Percentiles rank a stretch among this genome's conserved stretches.
Evolutionary conservation across 2,888 invertebrate genomes (phyloP).

Genomic region (Unio delphinus): DNA sequence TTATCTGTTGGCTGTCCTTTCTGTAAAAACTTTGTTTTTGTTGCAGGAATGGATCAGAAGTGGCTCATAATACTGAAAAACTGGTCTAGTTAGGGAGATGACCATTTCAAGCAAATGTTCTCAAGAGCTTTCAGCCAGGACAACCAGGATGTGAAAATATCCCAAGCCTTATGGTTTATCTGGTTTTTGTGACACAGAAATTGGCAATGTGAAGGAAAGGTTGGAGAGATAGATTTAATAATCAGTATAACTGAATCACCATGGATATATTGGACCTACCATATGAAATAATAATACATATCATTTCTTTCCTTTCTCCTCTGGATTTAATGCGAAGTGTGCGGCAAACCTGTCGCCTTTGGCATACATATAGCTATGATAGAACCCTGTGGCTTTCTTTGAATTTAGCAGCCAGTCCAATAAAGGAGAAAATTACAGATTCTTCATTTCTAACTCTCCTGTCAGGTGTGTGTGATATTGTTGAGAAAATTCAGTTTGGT

Average conservation of each 20-base stretch:
- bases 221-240: too few relatives aligned
- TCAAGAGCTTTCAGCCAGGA: too few relatives aligned
- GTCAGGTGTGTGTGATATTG: slow-evolving; percentile 18
- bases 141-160: too few relatives aligned
- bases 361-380: slow-evolving; percentile 34
- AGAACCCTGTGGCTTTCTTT: slow-evolving; percentile 32
- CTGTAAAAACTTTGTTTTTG: too few relatives aligned
- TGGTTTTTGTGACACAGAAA: too few relatives aligned
- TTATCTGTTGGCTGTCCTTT: too few relatives aligned
- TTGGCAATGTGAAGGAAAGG: too few relatives aligned
- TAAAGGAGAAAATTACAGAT: slow-evolving; percentile 19
- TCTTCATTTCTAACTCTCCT: slow-evolving; percentile 24
- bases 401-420: slow-evolving; percentile 14
- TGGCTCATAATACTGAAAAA: too few relatives aligned
- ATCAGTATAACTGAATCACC: slow-evolving; percentile 1
- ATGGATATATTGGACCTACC: slow-evolving; percentile 35
- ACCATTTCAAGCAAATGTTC: too few relatives aligned
- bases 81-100: too few relatives aligned
- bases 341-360: slow-evolving; percentile 30
- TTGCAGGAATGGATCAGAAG: too few relatives aligned
- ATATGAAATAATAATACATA: slow-evolving; percentile 25
- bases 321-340: slow-evolving; percentile 26
- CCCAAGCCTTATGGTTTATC: too few relatives aligned
- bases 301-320: slow-evolving; percentile 32
- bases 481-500: slow-evolving; percentile 29